Percentiles rank a stretch among this genome's conserved stretches.
phyloP scores from a whole-genome alignment of 2,797 vertebrate genomes.

The Sebastes glaucus region DNA sequence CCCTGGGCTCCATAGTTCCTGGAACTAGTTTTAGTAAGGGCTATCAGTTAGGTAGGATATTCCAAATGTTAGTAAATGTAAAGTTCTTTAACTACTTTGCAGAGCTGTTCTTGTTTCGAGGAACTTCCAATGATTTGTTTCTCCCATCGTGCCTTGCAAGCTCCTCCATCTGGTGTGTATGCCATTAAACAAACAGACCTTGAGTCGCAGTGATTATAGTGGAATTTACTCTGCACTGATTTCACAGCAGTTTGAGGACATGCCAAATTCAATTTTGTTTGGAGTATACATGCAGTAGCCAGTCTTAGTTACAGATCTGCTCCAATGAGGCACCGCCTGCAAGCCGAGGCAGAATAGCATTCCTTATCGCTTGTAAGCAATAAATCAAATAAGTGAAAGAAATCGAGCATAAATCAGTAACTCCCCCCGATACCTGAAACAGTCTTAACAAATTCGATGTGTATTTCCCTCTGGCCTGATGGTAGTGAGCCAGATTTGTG shows the following conservation, averaged over 20 bases:
- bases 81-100: neutral
- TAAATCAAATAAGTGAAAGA: neutral
- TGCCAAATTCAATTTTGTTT: neutral
- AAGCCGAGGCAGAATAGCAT: neutral
- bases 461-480: neutral
- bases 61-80: neutral
- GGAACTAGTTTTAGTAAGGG: neutral
- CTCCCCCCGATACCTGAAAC: neutral
- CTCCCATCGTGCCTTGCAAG: neutral
- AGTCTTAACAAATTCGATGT: neutral
- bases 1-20: neutral
- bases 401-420: neutral
- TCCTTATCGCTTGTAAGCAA: neutral
- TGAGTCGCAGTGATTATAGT: neutral
- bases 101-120: neutral
- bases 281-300: neutral
- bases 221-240: neutral
- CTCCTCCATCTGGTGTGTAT: slow-evolving; percentile 2
- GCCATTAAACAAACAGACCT: neutral
- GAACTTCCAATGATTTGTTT: neutral
- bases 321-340: neutral
- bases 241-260: neutral
- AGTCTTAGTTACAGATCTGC: slow-evolving; percentile 1
- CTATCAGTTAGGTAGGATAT: neutral
- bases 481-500: neutral